A percentile compares a stretch with the other conserved stretches of the same genome.
Conservation (phyloP, 2,113 vertebrate species). For the Formicarius rufipectus region DNA sequence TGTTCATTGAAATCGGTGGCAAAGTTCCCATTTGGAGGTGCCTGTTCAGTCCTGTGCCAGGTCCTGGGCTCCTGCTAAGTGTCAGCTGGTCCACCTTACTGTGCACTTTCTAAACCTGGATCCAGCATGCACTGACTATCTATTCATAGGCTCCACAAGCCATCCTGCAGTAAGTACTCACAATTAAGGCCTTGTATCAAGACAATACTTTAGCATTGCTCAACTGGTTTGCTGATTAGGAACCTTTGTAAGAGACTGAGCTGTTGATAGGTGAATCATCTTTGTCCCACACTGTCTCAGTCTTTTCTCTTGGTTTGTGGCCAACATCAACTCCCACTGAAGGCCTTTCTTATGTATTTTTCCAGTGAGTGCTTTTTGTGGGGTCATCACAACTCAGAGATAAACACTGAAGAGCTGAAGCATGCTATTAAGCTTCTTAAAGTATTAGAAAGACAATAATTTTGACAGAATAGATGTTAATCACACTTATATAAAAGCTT, state of each 20-base stretch:
- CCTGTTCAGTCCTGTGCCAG: not conserved
- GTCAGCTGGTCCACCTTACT: not conserved
- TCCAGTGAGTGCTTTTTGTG: not conserved
- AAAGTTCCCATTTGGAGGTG: constrained; percentile 8
- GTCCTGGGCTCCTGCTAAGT: not conserved
- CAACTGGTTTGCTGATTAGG: not conserved
- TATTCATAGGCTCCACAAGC: not conserved
- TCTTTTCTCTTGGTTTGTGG: constrained; percentile 29
- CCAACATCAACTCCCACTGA: constrained; percentile 35
- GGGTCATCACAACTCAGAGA: constrained; percentile 43
- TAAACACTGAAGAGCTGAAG: constrained; percentile 32
- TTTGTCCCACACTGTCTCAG: constrained; percentile 29
- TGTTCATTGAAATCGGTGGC: accelerated
- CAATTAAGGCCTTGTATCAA: not conserved
- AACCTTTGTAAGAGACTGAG: not conserved
- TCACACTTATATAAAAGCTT: constrained; percentile 53
- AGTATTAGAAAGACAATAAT: constrained; percentile 57
- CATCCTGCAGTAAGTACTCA: not conserved
- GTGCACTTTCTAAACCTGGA: not conserved
- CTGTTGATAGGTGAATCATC: constrained; percentile 28
- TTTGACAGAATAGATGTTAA: constrained; percentile 59
- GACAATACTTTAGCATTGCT: not conserved
- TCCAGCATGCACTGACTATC: not conserved
- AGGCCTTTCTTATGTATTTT: not conserved
- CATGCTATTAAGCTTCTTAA: constrained; percentile 38